phyloP scores from a whole-genome alignment of 1,140 invertebrate species.

The Philotrypesis tridentata region DNA sequence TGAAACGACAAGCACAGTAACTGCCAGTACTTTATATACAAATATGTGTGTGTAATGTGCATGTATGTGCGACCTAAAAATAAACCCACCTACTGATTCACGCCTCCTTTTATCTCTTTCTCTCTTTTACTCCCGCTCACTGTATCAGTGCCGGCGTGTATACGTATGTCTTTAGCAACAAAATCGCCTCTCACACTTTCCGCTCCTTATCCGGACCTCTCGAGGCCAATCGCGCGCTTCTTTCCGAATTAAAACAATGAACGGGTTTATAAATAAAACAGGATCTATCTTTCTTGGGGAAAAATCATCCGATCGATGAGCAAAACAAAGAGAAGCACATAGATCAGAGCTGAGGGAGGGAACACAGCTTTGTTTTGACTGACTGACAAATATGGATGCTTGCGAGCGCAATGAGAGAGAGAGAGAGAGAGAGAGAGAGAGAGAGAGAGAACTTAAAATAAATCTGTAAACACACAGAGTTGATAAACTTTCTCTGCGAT shows the following conservation, averaged over 20 bases:
- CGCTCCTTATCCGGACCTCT: neutral
- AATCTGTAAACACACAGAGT: neutral
- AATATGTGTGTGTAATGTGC: neutral
- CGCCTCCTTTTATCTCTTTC: constrained; percentile 4
- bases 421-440: neutral
- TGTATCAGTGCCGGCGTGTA: neutral
- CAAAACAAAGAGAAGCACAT: neutral
- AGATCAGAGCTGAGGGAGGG: neutral
- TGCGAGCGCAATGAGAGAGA: too few species aligned
- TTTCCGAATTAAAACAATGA: neutral
- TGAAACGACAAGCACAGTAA: too few species aligned
- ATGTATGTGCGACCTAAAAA: constrained; percentile 22
- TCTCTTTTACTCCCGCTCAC: neutral
- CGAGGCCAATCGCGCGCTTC: neutral
- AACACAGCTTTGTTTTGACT: neutral
- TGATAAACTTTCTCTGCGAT: neutral
- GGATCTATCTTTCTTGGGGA: neutral
- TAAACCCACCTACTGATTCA: constrained; percentile 30
- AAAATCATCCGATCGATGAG: neutral
- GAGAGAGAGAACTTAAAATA: neutral
- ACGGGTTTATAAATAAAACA: neutral
- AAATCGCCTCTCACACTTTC: neutral
- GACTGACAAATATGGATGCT: neutral
- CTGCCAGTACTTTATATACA: too few species aligned
- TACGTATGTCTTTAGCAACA: neutral